Evolutionary conservation across 2,888 invertebrate species (phyloP).

Genomic region (Drosophila kambysellisi): DNA sequence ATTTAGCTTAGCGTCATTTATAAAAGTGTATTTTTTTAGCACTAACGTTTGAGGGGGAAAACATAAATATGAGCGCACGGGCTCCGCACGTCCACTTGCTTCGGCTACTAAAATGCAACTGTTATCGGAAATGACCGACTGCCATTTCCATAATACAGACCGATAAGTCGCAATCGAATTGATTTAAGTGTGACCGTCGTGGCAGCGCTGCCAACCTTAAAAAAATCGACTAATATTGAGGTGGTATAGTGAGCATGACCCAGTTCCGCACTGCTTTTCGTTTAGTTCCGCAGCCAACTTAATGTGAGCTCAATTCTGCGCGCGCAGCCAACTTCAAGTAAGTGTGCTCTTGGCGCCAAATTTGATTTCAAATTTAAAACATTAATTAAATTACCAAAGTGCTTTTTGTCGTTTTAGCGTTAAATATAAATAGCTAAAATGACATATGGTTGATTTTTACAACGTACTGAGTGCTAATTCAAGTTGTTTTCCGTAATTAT

Average conservation of each 20-base stretch:
- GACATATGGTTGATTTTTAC: neutral
- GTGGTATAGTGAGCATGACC: neutral
- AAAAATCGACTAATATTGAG: neutral
- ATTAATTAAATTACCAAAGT: neutral
- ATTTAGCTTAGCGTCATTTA: conserved; percentile 27
- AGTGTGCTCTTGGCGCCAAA: too few relatives aligned
- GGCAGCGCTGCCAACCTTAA: conserved; percentile 1
- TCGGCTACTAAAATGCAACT: conserved; percentile 56
- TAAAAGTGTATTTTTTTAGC: conserved; percentile 9
- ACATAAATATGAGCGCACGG: conserved; percentile 17
- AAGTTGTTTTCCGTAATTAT: neutral
- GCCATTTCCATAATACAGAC: conserved; percentile 10
- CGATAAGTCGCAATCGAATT: conserved; percentile 15
- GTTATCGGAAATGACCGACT: conserved; percentile 28
- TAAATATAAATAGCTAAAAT: neutral
- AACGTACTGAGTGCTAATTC: too few relatives aligned
- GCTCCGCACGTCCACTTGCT: conserved; percentile 22
- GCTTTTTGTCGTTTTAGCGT: neutral
- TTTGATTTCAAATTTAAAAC: neutral
- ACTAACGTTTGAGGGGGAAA: conserved; percentile 22
- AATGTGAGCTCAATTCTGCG: neutral
- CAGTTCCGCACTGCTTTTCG: neutral
- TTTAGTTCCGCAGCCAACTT: conserved; percentile 9
- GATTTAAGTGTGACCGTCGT: conserved; percentile 27
- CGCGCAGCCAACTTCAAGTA: conserved; percentile 31